phyloP scores from a whole-genome alignment of 1,140 invertebrate species.

The Trichoplusia ni region DNA sequence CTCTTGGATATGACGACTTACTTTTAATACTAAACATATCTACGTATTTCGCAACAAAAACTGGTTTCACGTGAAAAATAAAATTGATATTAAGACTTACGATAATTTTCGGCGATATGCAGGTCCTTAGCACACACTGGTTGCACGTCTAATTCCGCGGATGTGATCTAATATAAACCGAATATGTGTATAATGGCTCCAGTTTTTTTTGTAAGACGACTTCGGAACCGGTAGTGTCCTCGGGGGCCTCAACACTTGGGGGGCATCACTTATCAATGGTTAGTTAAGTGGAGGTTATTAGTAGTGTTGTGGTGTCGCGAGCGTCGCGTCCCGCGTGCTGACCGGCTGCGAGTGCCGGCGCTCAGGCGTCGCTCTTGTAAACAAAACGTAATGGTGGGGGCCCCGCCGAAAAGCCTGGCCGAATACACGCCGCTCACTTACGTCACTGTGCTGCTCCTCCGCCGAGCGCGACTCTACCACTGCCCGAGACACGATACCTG shows the following conservation, averaged over 20 bases:
- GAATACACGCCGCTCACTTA: conserved; percentile 73
- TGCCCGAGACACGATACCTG: conserved; percentile 26
- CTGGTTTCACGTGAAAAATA: conserved; percentile 47
- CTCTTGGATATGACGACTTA: conserved; percentile 7
- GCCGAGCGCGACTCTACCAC: conserved; percentile 38
- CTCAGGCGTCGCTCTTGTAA: conserved; percentile 67
- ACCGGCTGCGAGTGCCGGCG: conserved; percentile 69
- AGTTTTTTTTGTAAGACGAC: conserved; percentile 30
- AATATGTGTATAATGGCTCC: conserved; percentile 28
- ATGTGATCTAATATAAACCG: conserved; percentile 33
- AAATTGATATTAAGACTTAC: conserved; percentile 49
- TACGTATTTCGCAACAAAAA: conserved; percentile 46
- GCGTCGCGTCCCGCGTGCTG: conserved; percentile 64
- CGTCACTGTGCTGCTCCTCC: conserved; percentile 56
- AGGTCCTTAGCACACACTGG: conserved; percentile 45
- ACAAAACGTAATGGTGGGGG: conserved; percentile 76
- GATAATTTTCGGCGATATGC: conserved; percentile 47
- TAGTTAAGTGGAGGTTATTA: conserved; percentile 33
- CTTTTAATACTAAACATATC: conserved; percentile 51
- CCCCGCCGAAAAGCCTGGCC: conserved; percentile 75
- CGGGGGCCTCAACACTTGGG: conserved; percentile 42
- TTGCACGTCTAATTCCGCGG: conserved; percentile 38
- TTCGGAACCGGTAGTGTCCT: conserved; percentile 39
- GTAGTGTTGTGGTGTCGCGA: conserved; percentile 34
- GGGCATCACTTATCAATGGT: conserved; percentile 56